phyloP scores from a whole-genome alignment of 2,113 vertebrate genomes.

The Cavia porcellus region DNA sequence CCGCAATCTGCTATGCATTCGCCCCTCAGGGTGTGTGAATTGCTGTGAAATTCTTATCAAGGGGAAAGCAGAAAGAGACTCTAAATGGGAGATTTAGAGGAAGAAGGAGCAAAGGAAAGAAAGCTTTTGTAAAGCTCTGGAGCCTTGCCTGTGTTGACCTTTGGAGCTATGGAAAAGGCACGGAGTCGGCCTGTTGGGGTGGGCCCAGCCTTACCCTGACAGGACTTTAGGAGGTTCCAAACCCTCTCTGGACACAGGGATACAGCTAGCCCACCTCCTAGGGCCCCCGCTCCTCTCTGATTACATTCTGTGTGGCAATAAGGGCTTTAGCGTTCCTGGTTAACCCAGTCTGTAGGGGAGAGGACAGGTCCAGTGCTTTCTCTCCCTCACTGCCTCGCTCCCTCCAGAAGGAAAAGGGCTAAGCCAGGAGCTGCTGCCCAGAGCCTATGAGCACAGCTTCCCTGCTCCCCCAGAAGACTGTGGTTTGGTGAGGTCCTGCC shows the following conservation, averaged over 20 bases:
- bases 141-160: not conserved
- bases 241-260: not conserved
- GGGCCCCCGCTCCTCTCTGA: not conserved
- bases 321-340: not conserved
- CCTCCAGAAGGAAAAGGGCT: not conserved
- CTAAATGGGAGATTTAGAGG: conserved; percentile 63
- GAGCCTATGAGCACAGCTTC: not conserved
- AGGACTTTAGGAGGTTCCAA: not conserved
- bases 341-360: not conserved
- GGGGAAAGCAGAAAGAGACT: conserved; percentile 65
- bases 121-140: conserved; percentile 40
- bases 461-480: not conserved
- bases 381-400: not conserved
- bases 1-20: conserved; percentile 76
- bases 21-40: conserved; percentile 81
- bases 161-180: not conserved
- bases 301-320: not conserved
- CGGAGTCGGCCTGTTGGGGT: not conserved
- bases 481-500: not conserved
- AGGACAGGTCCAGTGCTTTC: not conserved
- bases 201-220: not conserved
- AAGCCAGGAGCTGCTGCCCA: not conserved
- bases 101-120: conserved; percentile 46
- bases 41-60: conserved; percentile 78
- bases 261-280: not conserved